Evolutionary conservation across 2,888 invertebrate species (phyloP), one percentile per base, ranked within the genome.

Genomic region (Chrysolina oricalcia): DNA sequence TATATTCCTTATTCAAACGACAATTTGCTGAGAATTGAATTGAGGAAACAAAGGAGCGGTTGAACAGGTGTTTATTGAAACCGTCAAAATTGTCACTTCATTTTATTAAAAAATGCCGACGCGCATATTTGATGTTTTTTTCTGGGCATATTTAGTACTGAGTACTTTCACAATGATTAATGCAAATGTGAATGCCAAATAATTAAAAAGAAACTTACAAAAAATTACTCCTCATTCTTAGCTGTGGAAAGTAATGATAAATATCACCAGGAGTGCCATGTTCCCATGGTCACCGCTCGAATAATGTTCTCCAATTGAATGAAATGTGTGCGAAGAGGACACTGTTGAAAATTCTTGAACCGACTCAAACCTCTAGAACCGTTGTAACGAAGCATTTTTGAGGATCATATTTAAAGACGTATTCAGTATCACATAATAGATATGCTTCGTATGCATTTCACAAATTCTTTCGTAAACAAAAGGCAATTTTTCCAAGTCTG

Each of bases 131-230:
- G 66, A 66, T 66, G 13, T 46, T 40, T 46, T 11, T 23, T 21
- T 8, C 2, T 59, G 35, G 59, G 59, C 59, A 27, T 27, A 59
- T 8, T 59, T n/a, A 35, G n/a, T 5, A n/a, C 15, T 59, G 15
- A 27, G 21, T 41, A 48, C 66, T 66, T 66, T 66, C 66, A 66
- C 66, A 66, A 64, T 43, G 66, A 59, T 59, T 59, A 35, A 59
- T 59, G 27, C 2, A 35, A 23, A 27, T 27, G 59, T 17, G 8
- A 27, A 13, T 23, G 9, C 27, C 5, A 59, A 27, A 59, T 59
- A 59, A 59, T 59, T 59, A n/a, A 27, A 59, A 27, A 15, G 19
- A 59, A n/a, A n/a, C n/a, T n/a, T 19, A 19, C 21, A 23, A 56
- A 17, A 59, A 59, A 53, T 10, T 21, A 19, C 11, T 50, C 17